Evolutionary conservation across 2,797 vertebrate species (phyloP).

Genomic region (Acrocephalus scirpaceus): DNA sequence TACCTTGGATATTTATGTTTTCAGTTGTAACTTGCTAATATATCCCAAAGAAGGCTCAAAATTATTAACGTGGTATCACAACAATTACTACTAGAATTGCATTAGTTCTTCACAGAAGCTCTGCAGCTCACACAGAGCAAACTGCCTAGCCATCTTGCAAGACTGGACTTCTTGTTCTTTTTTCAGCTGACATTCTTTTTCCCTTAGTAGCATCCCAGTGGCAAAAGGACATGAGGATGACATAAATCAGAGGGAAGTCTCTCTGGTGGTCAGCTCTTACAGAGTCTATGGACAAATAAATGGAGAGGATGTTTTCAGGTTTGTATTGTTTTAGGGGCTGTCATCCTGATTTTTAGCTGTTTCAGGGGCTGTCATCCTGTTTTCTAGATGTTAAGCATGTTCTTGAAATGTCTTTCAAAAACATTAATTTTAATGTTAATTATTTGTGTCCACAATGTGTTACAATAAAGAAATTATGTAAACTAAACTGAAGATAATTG

Average conservation of each 20-base stretch:
- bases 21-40: neutral
- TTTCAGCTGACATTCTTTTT: neutral
- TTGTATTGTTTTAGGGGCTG: neutral
- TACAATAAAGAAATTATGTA: neutral
- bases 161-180: neutral
- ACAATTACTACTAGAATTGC: neutral
- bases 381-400: neutral
- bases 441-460: neutral
- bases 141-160: neutral
- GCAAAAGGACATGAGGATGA: rapidly evolving
- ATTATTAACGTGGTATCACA: neutral
- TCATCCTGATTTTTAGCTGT: neutral
- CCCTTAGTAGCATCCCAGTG: neutral
- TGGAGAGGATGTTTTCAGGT: neutral
- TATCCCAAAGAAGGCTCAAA: neutral
- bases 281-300: neutral
- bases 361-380: neutral
- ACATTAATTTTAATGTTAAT: neutral
- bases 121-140: neutral
- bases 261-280: neutral
- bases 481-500: neutral
- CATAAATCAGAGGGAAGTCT: neutral
- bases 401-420: neutral
- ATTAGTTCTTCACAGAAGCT: neutral
- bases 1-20: neutral